Base-by-base conservation (phyloP, 1,140 invertebrate genomes). In the Bombus sylvicola region DNA sequence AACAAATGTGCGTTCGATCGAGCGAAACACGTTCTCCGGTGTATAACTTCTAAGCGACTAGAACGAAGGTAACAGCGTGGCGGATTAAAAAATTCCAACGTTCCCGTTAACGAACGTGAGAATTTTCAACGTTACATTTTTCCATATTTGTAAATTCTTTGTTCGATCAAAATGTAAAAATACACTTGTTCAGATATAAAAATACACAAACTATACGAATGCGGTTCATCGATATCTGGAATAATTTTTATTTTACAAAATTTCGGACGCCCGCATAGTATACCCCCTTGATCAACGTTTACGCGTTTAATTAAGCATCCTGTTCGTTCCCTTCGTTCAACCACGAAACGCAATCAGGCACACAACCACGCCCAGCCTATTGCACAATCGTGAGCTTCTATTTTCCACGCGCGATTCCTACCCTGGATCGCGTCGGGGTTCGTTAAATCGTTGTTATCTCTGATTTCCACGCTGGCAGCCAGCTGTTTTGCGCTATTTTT, bases 331-430 rank as follows among this genome's bases (percentile, higher is more conserved):
- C 43, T 59, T 83, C 75, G 37, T 59, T 53, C 43, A 57, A 43
- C 73, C 66, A 77, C 68, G 73, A 47, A 86, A 86, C 87, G 88
- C 80, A 80, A 82, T 81, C 84, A 78, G 66, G 74, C 57, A 74
- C 75, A 68, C 68, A 66, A 57, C 83, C 89, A 89, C 90, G 80
- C 85, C 80, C 83, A 89, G n/a, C 68, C 62, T 25, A 66, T 87
- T 78, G 37, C 66, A 22, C n/a, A 80, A 68, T 53, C 73, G 57
- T 72, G 43, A 57, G 53, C 74, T 87, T 59, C 71, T 74, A 83
- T 87, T 87, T 84, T 82, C 72, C 66, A 47, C 57, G 37, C 43
- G 80, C 18, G 43, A 83, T 69, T 87, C 86, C 71, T 75, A 72
- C 79, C 83, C 87, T 77, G 39, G 2, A 87, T 79, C 68, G 68